Evolutionary conservation across 2,888 invertebrate species (phyloP), one percentile per base, ranked within the genome.

Genomic region (Campoplex capitator): DNA sequence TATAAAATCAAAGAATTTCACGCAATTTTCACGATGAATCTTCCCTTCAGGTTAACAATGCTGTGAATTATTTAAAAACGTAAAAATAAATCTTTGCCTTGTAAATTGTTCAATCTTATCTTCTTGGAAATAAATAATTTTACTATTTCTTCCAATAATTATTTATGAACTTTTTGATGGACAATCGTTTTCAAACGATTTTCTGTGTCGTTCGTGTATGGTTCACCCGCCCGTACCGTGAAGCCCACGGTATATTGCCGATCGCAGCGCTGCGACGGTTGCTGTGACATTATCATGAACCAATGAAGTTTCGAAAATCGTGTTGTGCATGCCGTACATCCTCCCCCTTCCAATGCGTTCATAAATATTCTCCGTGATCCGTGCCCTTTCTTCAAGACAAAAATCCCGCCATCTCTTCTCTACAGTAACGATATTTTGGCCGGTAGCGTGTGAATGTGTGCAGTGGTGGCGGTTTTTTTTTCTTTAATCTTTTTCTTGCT

Each of bases 321-420:
- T 51, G 32, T 16, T 62, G 58, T 58, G 38, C 38, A 38, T 38
- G 4, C 38, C 9, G 16, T 32, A 6, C 3, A 28, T 58, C 58
- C 28, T 3, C 11, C 2, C 28, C 28, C 28, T 58, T 56, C 11
- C 8, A 9, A 13, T 58, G 38, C 38, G 38, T 38, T 38, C 38
- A 58, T 58, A 58, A 58, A 32, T 62, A n/a, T 51, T 51, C 51
- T 51, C 51, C 6, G 51, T 51, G 16, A 16, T 51, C n/a, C 51
- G 18, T 45, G 45, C 0, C 11, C 45, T 45, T 45, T 13, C 45
- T 45, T 45, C 45, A 13, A 51, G 28, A 45, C 51, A 54, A 86
- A 86, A 86, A 86, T 84, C 86, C 86, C 86, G 86, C 86, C 84
- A 86, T 84, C 80, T 84, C 80, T 86, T 77, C 86, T 48, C 71